These are phyloP conservation scores for Adrianichthys oophorus DNA, from an alignment of 2,797 vertebrate species.

Conservation along the genomic window DNA sequence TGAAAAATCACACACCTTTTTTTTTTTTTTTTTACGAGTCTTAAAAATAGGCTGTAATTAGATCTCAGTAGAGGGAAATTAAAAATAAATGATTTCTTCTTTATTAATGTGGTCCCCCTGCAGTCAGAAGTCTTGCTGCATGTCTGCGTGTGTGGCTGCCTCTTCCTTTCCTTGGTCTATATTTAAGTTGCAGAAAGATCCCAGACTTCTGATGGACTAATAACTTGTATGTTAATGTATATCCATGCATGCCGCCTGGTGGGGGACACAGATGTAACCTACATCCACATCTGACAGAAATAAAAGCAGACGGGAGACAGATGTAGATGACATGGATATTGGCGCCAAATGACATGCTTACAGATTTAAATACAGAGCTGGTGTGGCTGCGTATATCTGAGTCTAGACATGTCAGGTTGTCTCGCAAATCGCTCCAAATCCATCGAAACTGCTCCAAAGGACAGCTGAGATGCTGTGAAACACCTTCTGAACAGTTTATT, in stretches of 20 bases:
- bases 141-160: conserved; percentile 43
- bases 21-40: conserved; percentile 46
- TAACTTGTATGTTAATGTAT: conserved; percentile 33
- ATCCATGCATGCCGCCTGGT: conserved; percentile 14
- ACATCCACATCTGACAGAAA: conserved; percentile 31
- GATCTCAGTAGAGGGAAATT: conserved; percentile 79
- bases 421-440: conserved; percentile 16
- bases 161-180: conserved; percentile 62
- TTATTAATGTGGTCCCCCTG: conserved; percentile 79
- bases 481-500: no score
- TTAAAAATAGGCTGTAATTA: conserved; percentile 87
- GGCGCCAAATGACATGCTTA: conserved; percentile 41
- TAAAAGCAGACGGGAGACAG: conserved; percentile 26
- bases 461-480: no score
- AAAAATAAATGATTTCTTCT: conserved; percentile 88
- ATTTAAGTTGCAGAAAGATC: conserved; percentile 63
- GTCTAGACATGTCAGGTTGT: conserved; percentile 43
- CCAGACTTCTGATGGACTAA: conserved; percentile 52
- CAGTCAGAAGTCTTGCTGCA: conserved; percentile 66
- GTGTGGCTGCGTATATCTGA: conserved; percentile 25
- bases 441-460: conserved; percentile 8
- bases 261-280: conserved; percentile 23
- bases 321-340: conserved; percentile 16
- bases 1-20: conserved; percentile 68
- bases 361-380: conserved; percentile 33